Percentiles rank a stretch among this genome's conserved stretches.
phyloP scores from a whole-genome alignment of 2,113 vertebrate species.

The Morone chrysops region DNA sequence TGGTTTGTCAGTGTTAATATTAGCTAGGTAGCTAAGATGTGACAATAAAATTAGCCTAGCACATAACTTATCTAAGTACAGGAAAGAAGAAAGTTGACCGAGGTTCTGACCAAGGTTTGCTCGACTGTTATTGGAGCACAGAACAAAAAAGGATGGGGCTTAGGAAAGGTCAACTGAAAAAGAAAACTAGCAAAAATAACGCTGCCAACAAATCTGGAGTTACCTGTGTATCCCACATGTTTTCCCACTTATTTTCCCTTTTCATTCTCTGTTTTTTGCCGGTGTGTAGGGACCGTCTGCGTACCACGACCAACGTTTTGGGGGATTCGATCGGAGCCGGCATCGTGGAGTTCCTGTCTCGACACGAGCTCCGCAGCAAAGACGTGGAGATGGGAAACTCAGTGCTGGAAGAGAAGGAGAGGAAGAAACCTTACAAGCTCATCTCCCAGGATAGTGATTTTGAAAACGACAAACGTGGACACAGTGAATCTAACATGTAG shows the following conservation, averaged over 20 bases:
- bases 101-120: too few species aligned
- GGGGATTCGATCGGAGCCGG: conserved; percentile 96
- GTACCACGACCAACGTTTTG: conserved; percentile 96
- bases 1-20: too few species aligned
- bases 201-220: not conserved
- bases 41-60: too few species aligned
- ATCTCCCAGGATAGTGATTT: conserved; percentile 91
- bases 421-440: conserved; percentile 96
- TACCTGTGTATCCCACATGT: too few species aligned
- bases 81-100: too few species aligned
- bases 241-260: not conserved
- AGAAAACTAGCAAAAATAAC: too few species aligned
- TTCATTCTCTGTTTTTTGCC: not conserved
- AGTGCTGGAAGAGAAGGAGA: conserved; percentile 95
- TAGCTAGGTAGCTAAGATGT: too few species aligned
- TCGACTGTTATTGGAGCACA: too few species aligned
- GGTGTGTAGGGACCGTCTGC: conserved; percentile 90
- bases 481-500: conserved; percentile 97
- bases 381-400: conserved; percentile 96
- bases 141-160: too few species aligned
- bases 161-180: too few species aligned
- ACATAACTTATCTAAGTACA: too few species aligned
- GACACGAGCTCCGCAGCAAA: conserved; percentile 90
- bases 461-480: conserved; percentile 89
- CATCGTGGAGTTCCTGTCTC: conserved; percentile 94